Conservation (phyloP, 2,113 vertebrate species). For the Malurus alboscapulatus region DNA sequence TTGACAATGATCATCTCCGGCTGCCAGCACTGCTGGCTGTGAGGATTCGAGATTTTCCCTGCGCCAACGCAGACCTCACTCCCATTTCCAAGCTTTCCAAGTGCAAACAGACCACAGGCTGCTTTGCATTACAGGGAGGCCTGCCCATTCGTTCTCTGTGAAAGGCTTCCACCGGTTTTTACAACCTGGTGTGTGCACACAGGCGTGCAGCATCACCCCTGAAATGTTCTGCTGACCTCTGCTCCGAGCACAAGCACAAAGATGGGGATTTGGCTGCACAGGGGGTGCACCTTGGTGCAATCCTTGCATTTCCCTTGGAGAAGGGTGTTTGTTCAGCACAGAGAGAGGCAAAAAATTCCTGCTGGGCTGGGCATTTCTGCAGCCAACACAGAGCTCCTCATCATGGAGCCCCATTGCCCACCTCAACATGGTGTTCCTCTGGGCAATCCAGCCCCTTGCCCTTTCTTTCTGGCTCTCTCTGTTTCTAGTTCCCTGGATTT, state of each 20-base stretch:
- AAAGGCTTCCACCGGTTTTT: constrained; percentile 35
- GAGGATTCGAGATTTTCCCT: constrained; percentile 49
- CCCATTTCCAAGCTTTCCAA: constrained; percentile 48
- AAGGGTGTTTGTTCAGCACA: neutral
- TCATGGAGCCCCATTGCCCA: neutral
- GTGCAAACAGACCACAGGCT: constrained; percentile 44
- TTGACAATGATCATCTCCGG: constrained; percentile 58
- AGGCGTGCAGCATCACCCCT: neutral
- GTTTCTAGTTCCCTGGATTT: neutral
- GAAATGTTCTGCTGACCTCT: neutral
- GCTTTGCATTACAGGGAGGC: constrained; percentile 46
- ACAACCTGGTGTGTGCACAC: neutral
- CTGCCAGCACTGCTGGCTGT: constrained; percentile 56
- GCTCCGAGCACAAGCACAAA: neutral
- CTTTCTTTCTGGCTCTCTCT: neutral
- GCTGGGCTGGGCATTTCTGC: neutral
- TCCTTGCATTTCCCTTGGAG: neutral
- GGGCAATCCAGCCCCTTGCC: neutral
- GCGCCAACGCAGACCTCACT: constrained; percentile 29
- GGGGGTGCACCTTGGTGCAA: neutral
- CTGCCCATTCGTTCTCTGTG: constrained; percentile 32
- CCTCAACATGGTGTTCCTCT: neutral
- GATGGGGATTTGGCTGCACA: neutral
- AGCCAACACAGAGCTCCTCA: neutral
- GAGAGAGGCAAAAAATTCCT: accelerated